A percentile compares a stretch with the other conserved stretches of the same genome.
These are phyloP conservation scores for Petroica traversi DNA, from an alignment of 2,113 vertebrate genomes.

Conservation along the genomic window DNA sequence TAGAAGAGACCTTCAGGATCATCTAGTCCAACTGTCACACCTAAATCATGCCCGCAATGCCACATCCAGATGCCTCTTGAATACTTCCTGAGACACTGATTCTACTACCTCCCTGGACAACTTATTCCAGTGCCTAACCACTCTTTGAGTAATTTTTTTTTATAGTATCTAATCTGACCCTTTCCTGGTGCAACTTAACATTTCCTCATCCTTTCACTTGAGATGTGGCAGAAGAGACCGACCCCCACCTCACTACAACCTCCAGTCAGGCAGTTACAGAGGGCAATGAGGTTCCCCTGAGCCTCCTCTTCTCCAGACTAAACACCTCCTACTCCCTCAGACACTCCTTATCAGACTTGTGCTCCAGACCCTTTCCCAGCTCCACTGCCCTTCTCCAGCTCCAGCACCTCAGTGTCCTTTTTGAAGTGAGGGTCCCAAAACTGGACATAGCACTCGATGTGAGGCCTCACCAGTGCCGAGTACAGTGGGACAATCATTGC, in stretches of 20 bases:
- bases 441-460: background rate
- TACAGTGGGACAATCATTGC: background rate
- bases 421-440: fast-evolving
- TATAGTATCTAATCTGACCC: background rate
- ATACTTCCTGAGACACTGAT: background rate
- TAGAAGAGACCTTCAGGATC: background rate
- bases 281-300: background rate
- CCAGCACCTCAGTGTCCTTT: background rate
- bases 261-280: background rate
- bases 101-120: background rate
- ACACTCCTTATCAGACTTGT: background rate
- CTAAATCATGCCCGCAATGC: background rate
- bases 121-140: background rate
- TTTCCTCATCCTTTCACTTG: background rate
- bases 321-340: background rate
- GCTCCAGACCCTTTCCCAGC: background rate
- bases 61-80: background rate
- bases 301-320: background rate
- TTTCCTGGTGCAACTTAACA: background rate
- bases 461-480: fast-evolving
- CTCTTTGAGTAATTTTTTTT: background rate
- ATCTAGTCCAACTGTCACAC: background rate
- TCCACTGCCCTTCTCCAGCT: background rate
- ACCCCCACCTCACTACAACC: background rate
- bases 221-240: background rate